Evolutionary conservation across 2,888 invertebrate genomes (phyloP).

Genomic region (Petrolisthes cinctipes): DNA sequence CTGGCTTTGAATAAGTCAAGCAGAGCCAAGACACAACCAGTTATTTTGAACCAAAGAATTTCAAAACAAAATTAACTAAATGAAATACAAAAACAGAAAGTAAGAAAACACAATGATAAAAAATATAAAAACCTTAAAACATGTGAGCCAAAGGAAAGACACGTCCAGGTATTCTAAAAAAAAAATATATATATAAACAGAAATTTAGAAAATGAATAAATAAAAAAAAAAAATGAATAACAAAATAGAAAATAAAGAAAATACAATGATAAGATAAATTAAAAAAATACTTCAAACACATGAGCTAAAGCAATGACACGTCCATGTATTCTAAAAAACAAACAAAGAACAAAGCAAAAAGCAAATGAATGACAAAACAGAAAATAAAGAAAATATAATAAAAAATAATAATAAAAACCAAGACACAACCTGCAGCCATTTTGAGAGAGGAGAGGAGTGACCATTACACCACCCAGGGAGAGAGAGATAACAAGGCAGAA

Average conservation of each 20-base stretch:
- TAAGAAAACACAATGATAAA: too few relatives aligned
- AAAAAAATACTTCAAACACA: not conserved
- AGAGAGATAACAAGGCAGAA: not conserved
- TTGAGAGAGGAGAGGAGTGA: not conserved
- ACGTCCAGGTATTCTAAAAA: not conserved
- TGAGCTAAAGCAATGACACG: too few relatives aligned
- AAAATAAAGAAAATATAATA: not conserved
- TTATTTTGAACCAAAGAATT: too few relatives aligned
- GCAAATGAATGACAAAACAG: not conserved
- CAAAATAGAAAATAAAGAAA: not conserved
- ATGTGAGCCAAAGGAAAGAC: too few relatives aligned
- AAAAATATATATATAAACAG: not conserved
- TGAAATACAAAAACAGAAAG: too few relatives aligned
- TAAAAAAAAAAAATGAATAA: constrained; percentile 10
- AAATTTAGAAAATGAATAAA: not conserved
- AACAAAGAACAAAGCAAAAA: not conserved
- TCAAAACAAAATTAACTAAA: too few relatives aligned
- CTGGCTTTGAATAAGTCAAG: too few relatives aligned
- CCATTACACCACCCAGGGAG: not conserved
- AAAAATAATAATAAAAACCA: not conserved
- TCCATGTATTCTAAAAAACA: not conserved
- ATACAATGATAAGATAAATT: not conserved
- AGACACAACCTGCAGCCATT: not conserved
- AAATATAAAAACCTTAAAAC: too few relatives aligned
- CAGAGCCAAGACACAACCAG: too few relatives aligned